Conservation (phyloP, 92 coral and sea anemone genomes). For the Porites evermanni region DNA sequence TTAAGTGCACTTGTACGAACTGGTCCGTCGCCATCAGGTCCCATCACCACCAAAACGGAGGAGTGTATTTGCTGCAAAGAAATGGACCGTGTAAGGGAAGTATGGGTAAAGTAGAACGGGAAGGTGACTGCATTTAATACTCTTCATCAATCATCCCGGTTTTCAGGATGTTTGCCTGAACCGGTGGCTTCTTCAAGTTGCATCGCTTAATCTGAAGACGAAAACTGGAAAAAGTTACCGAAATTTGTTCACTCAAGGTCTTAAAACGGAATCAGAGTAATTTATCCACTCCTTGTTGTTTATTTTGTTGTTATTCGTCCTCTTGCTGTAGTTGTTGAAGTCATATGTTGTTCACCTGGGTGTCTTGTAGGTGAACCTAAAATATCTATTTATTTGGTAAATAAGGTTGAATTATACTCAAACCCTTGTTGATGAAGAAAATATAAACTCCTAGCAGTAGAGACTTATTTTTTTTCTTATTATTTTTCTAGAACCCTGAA, state of each 20-base stretch:
- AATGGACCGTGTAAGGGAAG: slow-evolving; percentile 34
- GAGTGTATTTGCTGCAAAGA: slow-evolving; percentile 57
- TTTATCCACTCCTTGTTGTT: background rate
- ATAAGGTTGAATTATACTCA: too few relatives aligned
- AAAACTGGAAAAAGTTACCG: slow-evolving; percentile 10
- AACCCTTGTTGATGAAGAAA: too few relatives aligned
- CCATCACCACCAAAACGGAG: slow-evolving; percentile 16
- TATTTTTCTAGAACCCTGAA: background rate
- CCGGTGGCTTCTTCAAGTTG: background rate
- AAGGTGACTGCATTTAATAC: background rate
- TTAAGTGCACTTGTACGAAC: slow-evolving; percentile 18
- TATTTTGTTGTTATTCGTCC: too few relatives aligned
- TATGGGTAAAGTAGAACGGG: slow-evolving; percentile 5
- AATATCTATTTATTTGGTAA: too few relatives aligned
- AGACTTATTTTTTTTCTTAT: too few relatives aligned
- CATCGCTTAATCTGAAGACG: slow-evolving; percentile 1
- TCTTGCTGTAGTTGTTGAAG: too few relatives aligned
- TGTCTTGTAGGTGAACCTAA: too few relatives aligned
- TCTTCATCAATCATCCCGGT: background rate
- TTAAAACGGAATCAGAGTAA: slow-evolving; percentile 11
- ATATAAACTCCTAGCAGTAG: too few relatives aligned
- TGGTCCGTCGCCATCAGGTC: slow-evolving; percentile 21
- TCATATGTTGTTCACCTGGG: too few relatives aligned
- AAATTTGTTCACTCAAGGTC: slow-evolving; percentile 7
- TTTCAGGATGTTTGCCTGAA: slow-evolving; percentile 16